Base-by-base conservation (phyloP, 2,113 vertebrate species). In the Turnix velox region DNA sequence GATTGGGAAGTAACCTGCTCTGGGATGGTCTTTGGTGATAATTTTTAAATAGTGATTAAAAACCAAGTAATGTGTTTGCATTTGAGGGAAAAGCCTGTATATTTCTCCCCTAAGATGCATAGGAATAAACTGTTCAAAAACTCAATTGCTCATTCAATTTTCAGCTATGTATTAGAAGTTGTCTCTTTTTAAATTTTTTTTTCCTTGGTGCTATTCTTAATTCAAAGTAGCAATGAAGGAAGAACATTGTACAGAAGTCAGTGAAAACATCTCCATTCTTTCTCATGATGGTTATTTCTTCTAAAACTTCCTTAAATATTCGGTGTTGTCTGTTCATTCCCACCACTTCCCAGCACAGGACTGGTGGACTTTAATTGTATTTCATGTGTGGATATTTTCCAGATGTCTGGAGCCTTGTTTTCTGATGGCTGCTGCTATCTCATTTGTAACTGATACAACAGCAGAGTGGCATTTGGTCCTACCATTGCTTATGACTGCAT, bases 191-290 rank as follows among this genome's bases (percentile, higher is more conserved):
- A n/a, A n/a, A n/a, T 3, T 30, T 3, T 30, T 6, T n/a, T 25
- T 6, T 9, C 54, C 23, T 42, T 52, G 22, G 18, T 68, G 43
- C 63, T 62, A 42, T 87, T 74, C 67, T 37, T 84, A 67, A 67
- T 61, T 79, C 12, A 23, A 90, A 85, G 27, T 65, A 85, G 61
- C 39, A 92, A 87, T n/a, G 27, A 84, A 74, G 33, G 61, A 67
- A 62, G 39, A 74, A 88, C 73, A 74, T 67, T 59, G 37, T 37
- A 33, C 18, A 49, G 61, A 61, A 86, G 73, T 51, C 22, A 63
- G 14, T 74, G 43, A 33, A 59, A 76, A 52, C 39, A 76, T 5
- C 12, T 39, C 22, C 9, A 7, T 88, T 88, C 40, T 87, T 86
- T 61, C 11, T 81, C 7, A 4, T 42, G 33, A 22, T 59, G 14